Evolutionary conservation across 1,140 invertebrate genomes (phyloP).

Genomic region (Drosophila albomicans): DNA sequence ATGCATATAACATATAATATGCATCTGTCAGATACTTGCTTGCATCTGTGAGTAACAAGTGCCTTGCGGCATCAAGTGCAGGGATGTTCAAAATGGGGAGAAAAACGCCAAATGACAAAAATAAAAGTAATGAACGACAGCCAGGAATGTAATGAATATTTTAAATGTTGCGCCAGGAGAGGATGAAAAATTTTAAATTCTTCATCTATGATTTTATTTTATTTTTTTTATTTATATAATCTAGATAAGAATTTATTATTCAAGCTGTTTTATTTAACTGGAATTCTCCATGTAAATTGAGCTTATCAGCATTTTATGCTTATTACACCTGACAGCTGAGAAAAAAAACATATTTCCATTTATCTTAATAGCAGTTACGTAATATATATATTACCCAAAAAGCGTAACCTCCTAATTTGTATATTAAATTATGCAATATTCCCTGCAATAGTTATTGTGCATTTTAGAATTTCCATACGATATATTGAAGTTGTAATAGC

Average conservation of each 20-base stretch:
- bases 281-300: not conserved
- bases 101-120: not conserved
- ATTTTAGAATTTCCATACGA: no score
- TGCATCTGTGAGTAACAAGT: slow-evolving; percentile 39
- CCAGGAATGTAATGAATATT: not conserved
- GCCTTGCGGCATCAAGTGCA: slow-evolving; percentile 34
- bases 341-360: slow-evolving; percentile 8
- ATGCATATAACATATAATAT: slow-evolving; percentile 25
- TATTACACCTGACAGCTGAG: slow-evolving; percentile 26
- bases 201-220: not conserved
- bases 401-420: no score
- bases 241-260: not conserved
- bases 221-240: not conserved
- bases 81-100: slow-evolving; percentile 5
- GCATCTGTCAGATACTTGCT: slow-evolving; percentile 57
- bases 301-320: slow-evolving; percentile 20
- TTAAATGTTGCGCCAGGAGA: not conserved
- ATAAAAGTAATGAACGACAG: not conserved
- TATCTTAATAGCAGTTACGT: slow-evolving; percentile 8
- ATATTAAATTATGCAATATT: no score
- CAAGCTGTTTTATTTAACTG: not conserved
- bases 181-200: not conserved
- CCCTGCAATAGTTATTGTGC: no score
- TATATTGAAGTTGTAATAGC: no score
- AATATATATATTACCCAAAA: not conserved